Evolutionary conservation across 1,140 invertebrate species (phyloP), one percentile per base, ranked within the genome.

Genomic region (Drosophila sucinea): DNA sequence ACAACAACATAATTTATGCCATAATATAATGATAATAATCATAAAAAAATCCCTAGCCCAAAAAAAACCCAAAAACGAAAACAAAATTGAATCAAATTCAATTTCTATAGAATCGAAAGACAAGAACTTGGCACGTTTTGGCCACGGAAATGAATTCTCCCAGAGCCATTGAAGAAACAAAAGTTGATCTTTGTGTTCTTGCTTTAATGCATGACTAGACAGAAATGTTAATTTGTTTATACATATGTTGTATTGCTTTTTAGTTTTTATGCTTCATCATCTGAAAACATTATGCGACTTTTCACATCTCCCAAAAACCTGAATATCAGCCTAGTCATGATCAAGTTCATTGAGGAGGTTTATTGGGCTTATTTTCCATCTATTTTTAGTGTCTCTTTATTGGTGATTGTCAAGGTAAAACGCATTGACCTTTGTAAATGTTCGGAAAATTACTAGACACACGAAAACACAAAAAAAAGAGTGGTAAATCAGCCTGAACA

Each of bases 1-100:
- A 17, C 17, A 17, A 64, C 70, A 90, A 84, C 81, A 81, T 81
- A 84, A 87, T 79, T 70, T 77, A 73, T 87, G 67, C 69, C 82
- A 71, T 51, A 82, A 83, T 74, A 70, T 27, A 61, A 81, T 79
- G 81, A 86, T 85, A 73, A 85, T 35, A 75, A 67, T 60, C 57
- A 82, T 77, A 56, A 56, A 33, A 60, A 64, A 23, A 67, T 64
- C 57, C 61, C 57, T 65, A n/a, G 66, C 33, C 40, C 72, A 74
- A 74, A 44, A 54, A 58, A 54, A 67, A 11, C 25, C 8, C 41
- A 61, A 2, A 75, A 62, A 57, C 10, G 40, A 41, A 41, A 67
- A 68, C 72, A 64, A 75, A 75, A 75, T 75, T 51, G 10, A 51
- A 57, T 56, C 65, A 23, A 60, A 60, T 32, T 60, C 23, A 17